Evolutionary conservation across 2,113 vertebrate genomes (phyloP).

Genomic region (Lampris incognitus): DNA sequence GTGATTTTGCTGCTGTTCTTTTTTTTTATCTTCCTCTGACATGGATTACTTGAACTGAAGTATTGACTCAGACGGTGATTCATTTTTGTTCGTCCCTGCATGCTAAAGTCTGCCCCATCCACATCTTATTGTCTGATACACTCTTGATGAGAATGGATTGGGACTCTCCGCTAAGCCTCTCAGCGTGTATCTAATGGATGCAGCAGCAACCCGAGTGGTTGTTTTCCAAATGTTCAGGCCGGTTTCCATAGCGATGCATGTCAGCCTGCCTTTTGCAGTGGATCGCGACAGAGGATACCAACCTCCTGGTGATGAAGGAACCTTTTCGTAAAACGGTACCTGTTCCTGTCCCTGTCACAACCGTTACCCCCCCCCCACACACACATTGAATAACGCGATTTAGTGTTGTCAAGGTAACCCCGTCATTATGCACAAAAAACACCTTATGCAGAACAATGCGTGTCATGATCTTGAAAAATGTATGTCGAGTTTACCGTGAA

Average conservation of each 20-base stretch:
- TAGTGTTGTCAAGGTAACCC: slow-evolving; percentile 68
- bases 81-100: too few relatives aligned
- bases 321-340: slow-evolving; percentile 48
- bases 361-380: slow-evolving; percentile 40
- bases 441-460: slow-evolving; percentile 65
- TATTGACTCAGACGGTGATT: too few relatives aligned
- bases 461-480: slow-evolving; percentile 69
- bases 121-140: too few relatives aligned
- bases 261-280: background rate
- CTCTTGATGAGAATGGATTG: too few relatives aligned
- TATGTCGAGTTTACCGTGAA: slow-evolving; percentile 53
- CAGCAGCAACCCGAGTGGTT: too few relatives aligned
- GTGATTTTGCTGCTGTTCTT: too few relatives aligned
- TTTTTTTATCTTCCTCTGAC: too few relatives aligned
- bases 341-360: slow-evolving; percentile 38
- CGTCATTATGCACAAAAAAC: slow-evolving; percentile 68
- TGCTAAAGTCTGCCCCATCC: too few relatives aligned
- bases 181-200: background rate
- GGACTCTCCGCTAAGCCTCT: too few relatives aligned
- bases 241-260: background rate
- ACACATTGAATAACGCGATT: slow-evolving; percentile 57
- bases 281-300: background rate
- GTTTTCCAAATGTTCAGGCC: background rate
- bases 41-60: too few relatives aligned
- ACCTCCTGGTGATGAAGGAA: slow-evolving; percentile 32